Evolutionary conservation across 2,888 invertebrate species (phyloP).

Genomic region (Parnassius mnemosyne): DNA sequence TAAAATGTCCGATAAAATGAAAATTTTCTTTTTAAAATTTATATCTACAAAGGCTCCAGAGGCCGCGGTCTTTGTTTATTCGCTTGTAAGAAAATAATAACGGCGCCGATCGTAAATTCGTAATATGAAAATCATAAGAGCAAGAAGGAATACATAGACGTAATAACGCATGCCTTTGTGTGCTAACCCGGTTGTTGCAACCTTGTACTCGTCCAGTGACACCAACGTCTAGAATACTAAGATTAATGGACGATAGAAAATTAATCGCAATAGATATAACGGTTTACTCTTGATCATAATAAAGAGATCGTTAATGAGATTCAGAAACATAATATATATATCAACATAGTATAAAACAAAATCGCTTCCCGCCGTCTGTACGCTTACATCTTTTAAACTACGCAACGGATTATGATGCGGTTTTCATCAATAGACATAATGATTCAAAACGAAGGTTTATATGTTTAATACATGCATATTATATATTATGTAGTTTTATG

Average conservation of each 20-base stretch:
- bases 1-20: too few relatives aligned
- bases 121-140: constrained; percentile 23
- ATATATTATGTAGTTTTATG: too few relatives aligned
- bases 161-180: constrained; percentile 26
- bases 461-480: too few relatives aligned
- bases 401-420: too few relatives aligned
- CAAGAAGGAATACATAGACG: constrained; percentile 28
- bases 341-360: too few relatives aligned
- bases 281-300: too few relatives aligned
- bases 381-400: too few relatives aligned
- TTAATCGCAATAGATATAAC: background rate
- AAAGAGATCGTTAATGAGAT: too few relatives aligned
- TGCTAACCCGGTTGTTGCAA: constrained; percentile 31
- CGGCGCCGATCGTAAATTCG: background rate
- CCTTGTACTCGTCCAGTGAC: constrained; percentile 44
- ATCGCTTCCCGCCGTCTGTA: too few relatives aligned
- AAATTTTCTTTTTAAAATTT: background rate
- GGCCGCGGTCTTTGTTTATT: constrained; percentile 5
- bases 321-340: too few relatives aligned
- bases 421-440: too few relatives aligned
- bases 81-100: constrained; percentile 12
- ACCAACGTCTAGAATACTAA: constrained; percentile 36
- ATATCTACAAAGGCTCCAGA: constrained; percentile 10
- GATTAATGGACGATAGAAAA: constrained; percentile 29
- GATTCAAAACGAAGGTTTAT: too few relatives aligned